phyloP scores from a whole-genome alignment of 2,888 invertebrate species.

The Drosophila engyochracea region DNA sequence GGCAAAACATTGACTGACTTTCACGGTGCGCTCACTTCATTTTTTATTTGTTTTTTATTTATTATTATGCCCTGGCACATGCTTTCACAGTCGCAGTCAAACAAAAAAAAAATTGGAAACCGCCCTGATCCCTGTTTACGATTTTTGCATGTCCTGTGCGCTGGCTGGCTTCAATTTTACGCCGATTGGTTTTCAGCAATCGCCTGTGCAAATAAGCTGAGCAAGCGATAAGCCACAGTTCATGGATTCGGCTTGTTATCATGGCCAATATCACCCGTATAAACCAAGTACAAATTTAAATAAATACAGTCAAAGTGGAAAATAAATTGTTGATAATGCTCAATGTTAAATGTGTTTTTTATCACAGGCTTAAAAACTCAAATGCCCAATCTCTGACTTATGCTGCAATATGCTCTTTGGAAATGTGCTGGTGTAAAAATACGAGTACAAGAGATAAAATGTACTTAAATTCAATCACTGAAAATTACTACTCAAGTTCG shows the following conservation, averaged over 20 bases:
- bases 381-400: slow-evolving; percentile 11
- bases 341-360: slow-evolving; percentile 53
- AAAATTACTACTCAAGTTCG: background rate
- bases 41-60: slow-evolving; percentile 72
- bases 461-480: slow-evolving; percentile 1
- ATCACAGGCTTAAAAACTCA: slow-evolving; percentile 28
- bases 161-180: slow-evolving; percentile 85
- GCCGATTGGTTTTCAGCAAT: slow-evolving; percentile 85
- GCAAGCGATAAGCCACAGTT: slow-evolving; percentile 80
- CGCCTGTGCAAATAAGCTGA: slow-evolving; percentile 85
- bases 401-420: background rate
- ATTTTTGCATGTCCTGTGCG: slow-evolving; percentile 61
- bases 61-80: slow-evolving; percentile 73
- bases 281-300: slow-evolving; percentile 70
- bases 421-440: background rate
- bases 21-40: slow-evolving; percentile 43
- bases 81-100: slow-evolving; percentile 11
- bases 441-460: background rate
- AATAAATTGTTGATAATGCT: slow-evolving; percentile 62
- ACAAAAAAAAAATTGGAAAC: slow-evolving; percentile 17
- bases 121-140: slow-evolving; percentile 57
- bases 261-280: slow-evolving; percentile 50
- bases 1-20: slow-evolving; percentile 54
- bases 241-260: slow-evolving; percentile 48
- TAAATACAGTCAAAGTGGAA: slow-evolving; percentile 80